Conservation (phyloP, 2,888 invertebrate genomes). For the Leptinotarsa juncta region DNA sequence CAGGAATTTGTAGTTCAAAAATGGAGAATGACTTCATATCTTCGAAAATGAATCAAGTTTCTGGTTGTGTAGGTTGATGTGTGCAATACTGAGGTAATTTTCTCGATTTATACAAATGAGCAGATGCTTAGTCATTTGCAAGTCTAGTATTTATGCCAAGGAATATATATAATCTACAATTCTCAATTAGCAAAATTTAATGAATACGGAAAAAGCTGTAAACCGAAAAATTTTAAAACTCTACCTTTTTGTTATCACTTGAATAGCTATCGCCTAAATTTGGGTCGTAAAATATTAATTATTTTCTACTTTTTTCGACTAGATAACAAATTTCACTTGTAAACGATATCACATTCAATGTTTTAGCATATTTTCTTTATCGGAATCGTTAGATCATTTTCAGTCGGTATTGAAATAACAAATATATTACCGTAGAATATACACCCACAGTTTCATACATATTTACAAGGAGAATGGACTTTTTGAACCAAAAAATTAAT, state of each 20-base stretch:
- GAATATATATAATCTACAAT: not conserved
- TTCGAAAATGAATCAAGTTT: not conserved
- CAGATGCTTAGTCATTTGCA: not conserved
- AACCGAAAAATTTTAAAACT: not conserved
- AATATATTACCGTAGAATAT: slow-evolving; percentile 7
- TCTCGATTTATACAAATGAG: not conserved
- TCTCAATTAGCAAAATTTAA: slow-evolving; percentile 8
- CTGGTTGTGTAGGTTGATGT: not conserved
- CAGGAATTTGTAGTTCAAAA: no score
- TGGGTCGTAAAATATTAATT: slow-evolving; percentile 20
- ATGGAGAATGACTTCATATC: no score
- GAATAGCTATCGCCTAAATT: slow-evolving; percentile 13
- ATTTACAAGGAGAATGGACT: not conserved
- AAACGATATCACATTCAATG: slow-evolving; percentile 15
- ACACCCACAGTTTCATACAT: not conserved
- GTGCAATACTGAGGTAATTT: not conserved
- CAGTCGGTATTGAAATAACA: slow-evolving; percentile 7
- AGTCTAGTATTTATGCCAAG: not conserved
- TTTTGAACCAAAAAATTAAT: not conserved
- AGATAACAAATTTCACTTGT: slow-evolving; percentile 16
- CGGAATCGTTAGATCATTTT: slow-evolving; percentile 11
- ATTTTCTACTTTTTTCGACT: slow-evolving; percentile 3
- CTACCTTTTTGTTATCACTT: slow-evolving; percentile 7
- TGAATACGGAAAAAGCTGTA: not conserved
- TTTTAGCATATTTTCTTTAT: slow-evolving; percentile 20